phyloP scores from a whole-genome alignment of 1,140 invertebrate species.

The Yoshiicerus persimilis region DNA sequence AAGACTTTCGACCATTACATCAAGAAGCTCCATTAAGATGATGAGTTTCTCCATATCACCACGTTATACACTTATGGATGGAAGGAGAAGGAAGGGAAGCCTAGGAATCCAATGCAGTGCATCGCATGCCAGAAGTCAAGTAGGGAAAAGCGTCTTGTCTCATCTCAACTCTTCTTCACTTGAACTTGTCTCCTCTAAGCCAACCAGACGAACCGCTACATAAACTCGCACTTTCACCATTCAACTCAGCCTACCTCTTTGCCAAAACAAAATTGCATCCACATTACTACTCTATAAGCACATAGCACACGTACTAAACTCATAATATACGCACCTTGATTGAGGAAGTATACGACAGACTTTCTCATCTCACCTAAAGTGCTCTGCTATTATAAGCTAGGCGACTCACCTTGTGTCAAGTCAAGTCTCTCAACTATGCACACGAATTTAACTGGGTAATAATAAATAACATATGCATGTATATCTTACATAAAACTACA shows the following conservation, averaged over 20 bases:
- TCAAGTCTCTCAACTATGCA: too few relatives aligned
- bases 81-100: not conserved
- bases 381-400: too few relatives aligned
- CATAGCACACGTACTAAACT: not conserved
- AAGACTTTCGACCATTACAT: slow-evolving; percentile 42
- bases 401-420: too few relatives aligned
- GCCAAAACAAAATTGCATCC: not conserved
- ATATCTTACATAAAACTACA: too few relatives aligned
- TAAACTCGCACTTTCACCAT: not conserved
- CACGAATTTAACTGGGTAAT: too few relatives aligned
- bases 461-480: too few relatives aligned
- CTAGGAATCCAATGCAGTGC: not conserved
- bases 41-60: slow-evolving; percentile 45
- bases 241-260: not conserved
- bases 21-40: slow-evolving; percentile 49
- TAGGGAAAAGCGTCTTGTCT: not conserved
- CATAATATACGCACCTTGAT: too few relatives aligned
- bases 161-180: not conserved
- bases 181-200: not conserved
- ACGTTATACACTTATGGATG: not conserved
- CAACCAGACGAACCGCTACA: not conserved
- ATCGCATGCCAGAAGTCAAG: not conserved
- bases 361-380: too few relatives aligned
- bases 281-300: not conserved
- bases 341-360: too few relatives aligned